phyloP scores from a whole-genome alignment of 2,113 vertebrate genomes.

The rat (Rattus norvegicus) region GRCr8 NC_086029.1:33785001-33785500 shows the following conservation, averaged over 20 bases:
- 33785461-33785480: too few species aligned
- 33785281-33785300: background rate
- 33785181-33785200: background rate
- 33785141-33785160: constrained; percentile 41
- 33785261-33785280: background rate
- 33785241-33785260: background rate
- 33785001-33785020: constrained; percentile 17
- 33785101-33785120: constrained; percentile 29
- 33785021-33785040: background rate
- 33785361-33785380: too few species aligned
- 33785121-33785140: background rate
- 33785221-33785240: background rate
- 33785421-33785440: too few species aligned
- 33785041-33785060: constrained; percentile 20
- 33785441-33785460: too few species aligned
- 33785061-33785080: background rate
- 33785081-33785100: constrained; percentile 11
- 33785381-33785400: too few species aligned
- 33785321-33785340: too few species aligned
- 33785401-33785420: too few species aligned
- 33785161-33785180: background rate
- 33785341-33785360: too few species aligned
- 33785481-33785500: too few species aligned
- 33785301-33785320: too few species aligned
- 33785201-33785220: background rate